Base-by-base conservation (phyloP, 2,797 vertebrate species). In the Macrochelys suwanniensis region DNA sequence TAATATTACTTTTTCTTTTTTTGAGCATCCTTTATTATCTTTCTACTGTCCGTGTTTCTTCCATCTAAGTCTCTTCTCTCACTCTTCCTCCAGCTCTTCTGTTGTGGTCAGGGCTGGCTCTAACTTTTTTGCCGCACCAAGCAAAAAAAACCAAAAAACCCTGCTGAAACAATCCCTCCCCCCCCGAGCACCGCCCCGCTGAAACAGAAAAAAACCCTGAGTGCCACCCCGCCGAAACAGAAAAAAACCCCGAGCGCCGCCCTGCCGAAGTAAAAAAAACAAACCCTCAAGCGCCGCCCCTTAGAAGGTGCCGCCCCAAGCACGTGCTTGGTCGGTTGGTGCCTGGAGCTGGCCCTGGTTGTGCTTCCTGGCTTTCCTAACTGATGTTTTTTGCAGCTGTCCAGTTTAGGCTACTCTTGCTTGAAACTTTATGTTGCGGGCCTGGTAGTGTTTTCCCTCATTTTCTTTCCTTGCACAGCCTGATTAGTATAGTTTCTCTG, bases 81-180 rank as follows among this genome's bases (percentile, higher is more conserved):
- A 1, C n/a, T 93, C 89, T 61, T 90, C 7, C 83, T 54, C 12
- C 87, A 81, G 37, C 31, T 87, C 51, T 89, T 76, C 51, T 76
- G 83, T 6, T 0, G 0, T 2, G 1, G 8, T 84, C 37, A 42
- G 37, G 37, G 37, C 37, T 42, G 37, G 37, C 37, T 42, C 37
- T 42, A 42, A 42, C 37, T 3, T 42, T 42, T 42, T 42, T 42
- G 37, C 37, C 37, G 37, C 37, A 42, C 37, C 37, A 42, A 42
- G 37, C 37, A 42, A 42, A 42, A 42, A 42, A 42, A n/a, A n/a
- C n/a, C n/a, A n/a, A n/a, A n/a, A n/a, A n/a, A n/a, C n/a, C n/a
- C n/a, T n/a, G n/a, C n/a, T 42, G 37, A 42, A 42, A 42, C 37
- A 42, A 42, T 4, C 37, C 37, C 37, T 42, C 37, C 37, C 37